Base-by-base conservation (phyloP, 2,888 invertebrate genomes). In the Stramonita haemastoma region DNA sequence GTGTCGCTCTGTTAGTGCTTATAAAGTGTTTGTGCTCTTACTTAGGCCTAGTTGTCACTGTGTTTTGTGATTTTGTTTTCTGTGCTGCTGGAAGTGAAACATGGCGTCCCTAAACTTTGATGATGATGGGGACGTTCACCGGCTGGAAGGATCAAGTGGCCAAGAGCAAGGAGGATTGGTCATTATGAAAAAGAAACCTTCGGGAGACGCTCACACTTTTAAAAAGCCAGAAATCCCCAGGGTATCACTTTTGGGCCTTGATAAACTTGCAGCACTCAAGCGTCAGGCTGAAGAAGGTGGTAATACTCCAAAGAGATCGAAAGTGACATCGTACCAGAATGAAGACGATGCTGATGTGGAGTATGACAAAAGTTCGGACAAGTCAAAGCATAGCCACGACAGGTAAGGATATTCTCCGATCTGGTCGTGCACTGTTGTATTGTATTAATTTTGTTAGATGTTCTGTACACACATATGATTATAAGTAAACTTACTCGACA, bases 231-330 rank as follows among this genome's bases (percentile, higher is more conserved):
- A 90, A 19, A 36, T 89, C 29, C 92, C 93, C 1, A 91, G 91
- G 86, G 87, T 90, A 32, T 96, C 96, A 5, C 90, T 96, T 22
- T 93, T 96, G 17, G 96, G 96, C 0, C 92, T 96, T 60, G 96
- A 96, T 90, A 94, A 93, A 91, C 92, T 96, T 22, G 96, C 96
- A 17, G 95, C 95, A 8, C 94, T 93, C 19, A 96, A 96, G 91
- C 92, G 96, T 17, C 94, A 91, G 2, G 89, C 90, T 36, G 92
- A 92, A 66, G 90, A 91, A 32, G 91, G 91, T 32, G 90, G 89
- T 32, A 29, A 26, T 19, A 92, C 91, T 34, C 92, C 92, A 32
- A 95, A 95, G 90, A 93, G 94, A 88, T 95, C 95, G 4, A 94
- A 92, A 91, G 93, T 95, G 11, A 91, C 91, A 1, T 95, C 95